Evolutionary conservation across 2,113 vertebrate genomes (phyloP), one percentile per base, ranked within the genome.

Genomic region (Sylvilagus bachmani): DNA sequence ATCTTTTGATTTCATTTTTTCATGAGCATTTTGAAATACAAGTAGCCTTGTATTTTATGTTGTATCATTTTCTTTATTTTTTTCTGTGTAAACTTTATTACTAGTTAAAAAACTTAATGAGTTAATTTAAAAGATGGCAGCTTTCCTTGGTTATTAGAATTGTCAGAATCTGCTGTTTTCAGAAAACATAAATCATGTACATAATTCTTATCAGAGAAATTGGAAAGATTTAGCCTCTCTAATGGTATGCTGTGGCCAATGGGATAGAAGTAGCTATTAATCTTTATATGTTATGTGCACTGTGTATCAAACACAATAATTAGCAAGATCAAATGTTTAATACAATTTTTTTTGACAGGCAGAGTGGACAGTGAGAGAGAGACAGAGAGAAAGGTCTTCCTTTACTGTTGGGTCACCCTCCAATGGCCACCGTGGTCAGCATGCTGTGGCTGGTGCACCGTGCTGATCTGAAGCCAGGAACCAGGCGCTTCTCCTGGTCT

Each of bases 61-160:
- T 81, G 38, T 17, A 90, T 94, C 44, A 81, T 80, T 94, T 74
- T 86, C n/a, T 61, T 67, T 86, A 38, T 67, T 94, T 89, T 58
- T 95, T 77, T 53, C 61, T 82, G 2, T 91, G 5, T 90, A 66
- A 94, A 36, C 31, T 67, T 38, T 53, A 85, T 86, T 38, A 69
- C 25, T 17, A 67, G 17, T 55, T 91, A 74, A 84, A 6, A 91
- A 86, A 86, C 38, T 90, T 53, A 89, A 11, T 36, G 24, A 82
- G 19, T 55, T 94, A 89, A 89, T 71, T 85, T 27, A 84, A 58
- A 93, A 81, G 24, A 86, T 7, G 49, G 21, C 70, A 80, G 33
- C 73, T 96, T 94, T 87, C 25, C 10, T 69, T 88, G 17, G 6
- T 78, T 51, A 69, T 44, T n/a, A 90, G n/a, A n/a, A 19, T 87